A percentile compares a stretch with the other conserved stretches of the same genome.
Conservation (phyloP, 2,797 vertebrate species). For the Hafferia zeledoni region DNA sequence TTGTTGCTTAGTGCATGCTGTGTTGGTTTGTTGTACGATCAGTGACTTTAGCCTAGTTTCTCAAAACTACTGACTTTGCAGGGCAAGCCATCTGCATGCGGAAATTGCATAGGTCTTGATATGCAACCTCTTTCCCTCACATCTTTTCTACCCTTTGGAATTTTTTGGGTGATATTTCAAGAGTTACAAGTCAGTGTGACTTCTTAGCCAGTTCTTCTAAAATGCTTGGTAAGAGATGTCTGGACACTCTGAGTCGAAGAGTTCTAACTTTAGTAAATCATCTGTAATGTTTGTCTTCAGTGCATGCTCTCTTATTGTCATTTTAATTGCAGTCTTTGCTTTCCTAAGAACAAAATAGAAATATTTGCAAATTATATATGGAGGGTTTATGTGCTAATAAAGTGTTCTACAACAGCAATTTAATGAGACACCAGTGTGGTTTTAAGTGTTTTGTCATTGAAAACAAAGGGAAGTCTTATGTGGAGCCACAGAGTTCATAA, state of each 20-base stretch:
- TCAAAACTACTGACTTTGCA: neutral
- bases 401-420: neutral
- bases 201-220: neutral
- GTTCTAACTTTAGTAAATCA: neutral
- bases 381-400: neutral
- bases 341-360: neutral
- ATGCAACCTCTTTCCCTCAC: neutral
- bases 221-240: neutral
- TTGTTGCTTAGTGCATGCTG: neutral
- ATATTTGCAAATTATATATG: neutral
- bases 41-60: neutral
- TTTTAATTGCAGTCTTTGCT: neutral
- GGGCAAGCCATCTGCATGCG: neutral
- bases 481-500: neutral
- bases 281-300: neutral
- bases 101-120: neutral
- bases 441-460: neutral
- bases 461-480: fast-evolving
- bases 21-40: neutral
- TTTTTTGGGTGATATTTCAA: neutral
- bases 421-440: fast-evolving
- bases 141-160: fast-evolving
- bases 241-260: neutral
- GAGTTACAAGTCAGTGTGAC: neutral
- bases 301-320: neutral